Base-by-base conservation (phyloP, 2,113 vertebrate genomes). In the Clupea harengus region DNA sequence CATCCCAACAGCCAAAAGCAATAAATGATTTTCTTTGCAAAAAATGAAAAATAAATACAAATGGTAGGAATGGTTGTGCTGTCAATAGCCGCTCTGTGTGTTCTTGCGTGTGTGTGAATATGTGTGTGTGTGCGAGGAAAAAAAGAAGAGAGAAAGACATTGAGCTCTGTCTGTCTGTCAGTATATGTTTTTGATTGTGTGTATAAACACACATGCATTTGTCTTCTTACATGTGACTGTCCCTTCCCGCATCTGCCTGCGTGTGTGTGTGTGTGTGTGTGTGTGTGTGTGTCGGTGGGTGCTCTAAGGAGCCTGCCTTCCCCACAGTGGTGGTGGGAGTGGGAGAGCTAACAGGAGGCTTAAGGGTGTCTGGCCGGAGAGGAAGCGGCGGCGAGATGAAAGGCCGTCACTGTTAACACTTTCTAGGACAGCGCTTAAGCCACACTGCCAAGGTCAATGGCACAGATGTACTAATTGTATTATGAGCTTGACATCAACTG, bases 401-500 rank as follows among this genome's bases (percentile, higher is more conserved):
- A 91, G 90, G 81, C 86, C 10, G 82, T 91, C 92, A 81, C 93
- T 91, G 94, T 96, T 96, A 95, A 95, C 95, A 94, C 96, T 96
- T 96, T 93, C 93, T 91, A 92, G 92, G 95, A 95, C 95, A 60
- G 93, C 91, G 94, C 89, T 78, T 89, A 91, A 94, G 94, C 93
- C 92, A 87, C 6, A 92, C 93, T 92, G 94, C 96, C 96, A 97
- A 97, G 97, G 97, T 98, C 97, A 98, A 92, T 91, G 90, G 94
- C 96, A 94, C 95, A 96, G 95, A 96, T 95, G 96, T 94, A 96
- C 96, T 96, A 97, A 97, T 96, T 97, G 97, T 96, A 96, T 97
- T 96, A 96, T 94, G 96, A 96, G 96, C 95, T 96, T 96, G 97
- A 97, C 97, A 96, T 96, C 95, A 94, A 96, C 95, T 90, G 94